Evolutionary conservation across 2,888 invertebrate species (phyloP), one percentile per base, ranked within the genome.

Genomic region (Drosophila leonis): DNA sequence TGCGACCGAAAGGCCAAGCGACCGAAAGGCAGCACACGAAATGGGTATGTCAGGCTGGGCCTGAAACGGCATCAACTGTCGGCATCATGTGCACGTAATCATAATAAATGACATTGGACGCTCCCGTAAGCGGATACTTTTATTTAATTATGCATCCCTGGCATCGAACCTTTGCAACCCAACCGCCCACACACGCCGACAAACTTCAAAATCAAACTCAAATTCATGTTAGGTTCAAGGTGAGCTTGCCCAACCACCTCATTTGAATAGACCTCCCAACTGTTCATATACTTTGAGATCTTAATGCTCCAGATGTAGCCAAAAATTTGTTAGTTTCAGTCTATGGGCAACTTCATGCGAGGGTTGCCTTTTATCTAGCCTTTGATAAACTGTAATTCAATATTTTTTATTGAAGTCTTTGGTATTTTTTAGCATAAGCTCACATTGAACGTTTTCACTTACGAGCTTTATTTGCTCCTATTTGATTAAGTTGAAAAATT

Each of bases 101-200:
- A 80, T 73, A 80, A 75, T 82, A 78, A 85, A 83, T 82, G 82
- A 74, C 83, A 85, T 67, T 69, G 80, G 77, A 55, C 63, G 51
- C 63, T 52, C 13, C 27, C 61, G 85, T 75, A 79, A 79, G 72
- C 64, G 67, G 81, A 81, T 77, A 75, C 77, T 80, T 83, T 70
- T 66, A 74, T 75, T 75, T 78, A 80, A 82, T 82, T 82, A 84
- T 64, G 64, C 67, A 73, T 55, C 59, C 65, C 68, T 57, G 63
- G 52, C 72, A 63, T 65, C 72, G 78, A 72, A 68, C 54, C 39
- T 39, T 37, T 37, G 27, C 39, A 12, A n/a, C 72, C 72, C 48
- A 35, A 24, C 24, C 24, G 10, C 9, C 9, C 10, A 2, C 10
- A 1, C 29, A n/a, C 4, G 10, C 29, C 31, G 24, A 10, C 37